A percentile compares a stretch with the other conserved stretches of the same genome.
These are phyloP conservation scores for Propithecus deckenii DNA, from an alignment of 2,797 vertebrate species.

Conservation along the genomic window DNA sequence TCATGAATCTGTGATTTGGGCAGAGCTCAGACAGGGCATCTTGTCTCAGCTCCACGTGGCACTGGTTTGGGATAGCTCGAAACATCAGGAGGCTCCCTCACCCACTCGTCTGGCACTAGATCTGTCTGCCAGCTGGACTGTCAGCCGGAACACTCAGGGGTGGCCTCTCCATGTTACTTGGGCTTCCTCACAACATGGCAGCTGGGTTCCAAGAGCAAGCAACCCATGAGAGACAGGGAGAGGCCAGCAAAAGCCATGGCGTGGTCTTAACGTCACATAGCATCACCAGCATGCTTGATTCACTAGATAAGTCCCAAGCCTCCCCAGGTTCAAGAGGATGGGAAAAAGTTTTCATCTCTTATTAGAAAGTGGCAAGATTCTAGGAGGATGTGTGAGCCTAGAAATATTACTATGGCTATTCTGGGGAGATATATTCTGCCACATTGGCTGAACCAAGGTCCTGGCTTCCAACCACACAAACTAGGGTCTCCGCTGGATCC, in stretches of 20 bases:
- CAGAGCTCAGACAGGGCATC: not conserved
- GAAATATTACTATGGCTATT: not conserved
- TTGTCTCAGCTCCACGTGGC: accelerated
- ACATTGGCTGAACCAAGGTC: accelerated
- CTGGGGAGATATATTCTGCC: too few relatives aligned
- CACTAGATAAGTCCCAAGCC: not conserved
- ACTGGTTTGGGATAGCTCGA: accelerated
- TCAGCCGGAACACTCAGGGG: not conserved
- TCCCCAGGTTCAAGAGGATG: not conserved
- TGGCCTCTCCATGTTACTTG: not conserved
- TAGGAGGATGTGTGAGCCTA: not conserved
- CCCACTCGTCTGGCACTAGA: accelerated
- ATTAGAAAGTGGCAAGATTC: not conserved
- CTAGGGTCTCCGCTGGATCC: not conserved
- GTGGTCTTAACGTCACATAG: accelerated
- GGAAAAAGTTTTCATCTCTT: not conserved
- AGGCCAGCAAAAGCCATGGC: not conserved
- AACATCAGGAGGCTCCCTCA: accelerated
- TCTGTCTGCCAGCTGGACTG: not conserved
- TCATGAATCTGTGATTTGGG: not conserved
- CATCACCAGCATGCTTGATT: not conserved
- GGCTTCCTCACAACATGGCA: not conserved
- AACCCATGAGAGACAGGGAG: not conserved
- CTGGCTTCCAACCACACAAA: accelerated
- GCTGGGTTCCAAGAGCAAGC: not conserved